Conservation (phyloP, 1,140 invertebrate species). For the Leptinotarsa lineolata region DNA sequence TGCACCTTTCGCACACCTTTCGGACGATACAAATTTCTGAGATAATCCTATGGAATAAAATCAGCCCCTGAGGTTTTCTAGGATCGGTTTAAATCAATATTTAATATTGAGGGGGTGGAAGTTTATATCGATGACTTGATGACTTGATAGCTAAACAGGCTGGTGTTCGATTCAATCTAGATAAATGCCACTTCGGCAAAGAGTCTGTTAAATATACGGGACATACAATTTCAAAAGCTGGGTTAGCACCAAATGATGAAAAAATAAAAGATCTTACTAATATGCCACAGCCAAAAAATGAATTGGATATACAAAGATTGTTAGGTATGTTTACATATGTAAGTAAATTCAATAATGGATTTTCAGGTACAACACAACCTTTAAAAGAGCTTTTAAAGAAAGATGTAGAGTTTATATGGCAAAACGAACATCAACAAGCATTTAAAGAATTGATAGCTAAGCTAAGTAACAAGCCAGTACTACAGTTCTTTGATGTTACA, state of each 20-base stretch:
- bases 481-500: constrained; percentile 44
- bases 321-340: constrained; percentile 47
- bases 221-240: constrained; percentile 11
- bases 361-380: constrained; percentile 37
- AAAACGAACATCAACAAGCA: constrained; percentile 43
- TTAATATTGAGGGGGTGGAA: constrained; percentile 34
- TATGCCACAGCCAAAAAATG: constrained; percentile 44
- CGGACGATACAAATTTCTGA: too few species aligned
- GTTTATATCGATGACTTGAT: constrained; percentile 38
- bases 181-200: constrained; percentile 44
- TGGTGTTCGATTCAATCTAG: constrained; percentile 45
- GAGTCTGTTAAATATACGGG: constrained; percentile 22
- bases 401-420: constrained; percentile 52
- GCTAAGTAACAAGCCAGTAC: constrained; percentile 41
- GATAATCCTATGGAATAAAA: background rate
- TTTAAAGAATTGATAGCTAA: constrained; percentile 46
- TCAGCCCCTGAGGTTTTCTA: constrained; percentile 33
- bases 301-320: constrained; percentile 47
- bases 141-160: constrained; percentile 25
- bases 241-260: constrained; percentile 20
- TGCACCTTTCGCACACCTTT: too few species aligned
- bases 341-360: constrained; percentile 32
- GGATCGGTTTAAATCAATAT: constrained; percentile 30
- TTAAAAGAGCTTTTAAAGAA: constrained; percentile 47
- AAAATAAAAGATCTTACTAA: too few species aligned